Conservation (phyloP, 2,113 vertebrate species). For the Alectura lathami region DNA sequence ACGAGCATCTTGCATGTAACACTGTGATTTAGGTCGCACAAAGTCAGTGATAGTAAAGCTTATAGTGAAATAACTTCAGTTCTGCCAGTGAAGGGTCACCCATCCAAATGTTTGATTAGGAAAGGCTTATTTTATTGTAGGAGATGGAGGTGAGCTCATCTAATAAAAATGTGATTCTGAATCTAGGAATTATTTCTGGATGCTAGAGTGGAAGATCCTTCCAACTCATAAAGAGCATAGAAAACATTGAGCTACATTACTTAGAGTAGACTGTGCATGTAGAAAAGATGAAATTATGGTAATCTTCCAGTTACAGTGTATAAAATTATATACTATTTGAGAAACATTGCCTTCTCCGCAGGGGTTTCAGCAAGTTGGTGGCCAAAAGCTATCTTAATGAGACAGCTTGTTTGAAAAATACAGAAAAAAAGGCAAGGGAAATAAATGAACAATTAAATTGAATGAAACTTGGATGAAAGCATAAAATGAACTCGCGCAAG, state of each 20-base stretch:
- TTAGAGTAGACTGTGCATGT: not conserved
- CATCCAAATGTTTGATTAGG: not conserved
- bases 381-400: constrained; percentile 40
- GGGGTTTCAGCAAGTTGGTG: not conserved
- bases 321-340: constrained; percentile 3
- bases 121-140: not conserved
- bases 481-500: not conserved
- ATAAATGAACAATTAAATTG: constrained; percentile 25
- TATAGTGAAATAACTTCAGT: not conserved
- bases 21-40: not conserved
- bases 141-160: not conserved
- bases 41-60: not conserved
- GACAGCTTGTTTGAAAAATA: constrained; percentile 1
- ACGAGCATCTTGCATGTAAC: not conserved
- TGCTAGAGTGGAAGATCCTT: not conserved
- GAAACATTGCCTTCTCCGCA: constrained; percentile 1
- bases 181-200: not conserved
- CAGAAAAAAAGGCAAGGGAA: not conserved
- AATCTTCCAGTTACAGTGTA: constrained; percentile 17
- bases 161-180: not conserved
- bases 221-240: not conserved
- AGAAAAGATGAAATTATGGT: constrained; percentile 6
- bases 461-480: not conserved
- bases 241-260: not conserved
- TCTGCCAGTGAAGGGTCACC: not conserved